These are phyloP conservation scores for Callimico goeldii DNA, from an alignment of 2,797 vertebrate genomes.

Conservation along the genomic window DNA sequence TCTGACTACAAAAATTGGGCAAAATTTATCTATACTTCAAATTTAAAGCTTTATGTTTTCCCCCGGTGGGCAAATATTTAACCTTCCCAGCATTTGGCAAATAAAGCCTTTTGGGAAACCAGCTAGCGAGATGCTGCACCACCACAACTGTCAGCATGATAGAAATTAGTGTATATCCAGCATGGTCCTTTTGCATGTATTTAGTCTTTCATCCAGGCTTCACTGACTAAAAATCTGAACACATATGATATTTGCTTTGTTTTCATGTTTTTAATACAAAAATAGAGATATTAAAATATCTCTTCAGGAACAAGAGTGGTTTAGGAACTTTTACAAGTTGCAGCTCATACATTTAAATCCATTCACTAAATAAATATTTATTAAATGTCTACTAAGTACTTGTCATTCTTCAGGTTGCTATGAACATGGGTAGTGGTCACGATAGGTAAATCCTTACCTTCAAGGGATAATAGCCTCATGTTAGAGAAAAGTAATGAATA, in stretches of 20 bases:
- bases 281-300: neutral
- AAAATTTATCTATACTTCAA: neutral
- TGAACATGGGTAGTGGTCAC: neutral
- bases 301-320: neutral
- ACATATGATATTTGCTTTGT: neutral
- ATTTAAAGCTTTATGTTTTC: neutral
- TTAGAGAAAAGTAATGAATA: neutral
- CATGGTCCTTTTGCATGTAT: neutral
- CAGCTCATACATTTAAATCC: neutral
- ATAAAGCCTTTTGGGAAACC: neutral
- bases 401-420: neutral
- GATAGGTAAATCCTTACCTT: neutral
- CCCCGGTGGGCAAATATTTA: neutral
- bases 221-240: neutral
- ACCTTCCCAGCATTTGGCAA: neutral
- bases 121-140: neutral
- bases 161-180: neutral
- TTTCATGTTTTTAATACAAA: neutral
- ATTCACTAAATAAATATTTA: neutral
- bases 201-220: neutral
- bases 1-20: neutral
- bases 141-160: neutral
- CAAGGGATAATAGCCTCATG: too few species aligned
- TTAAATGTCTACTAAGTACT: neutral
- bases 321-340: neutral